A percentile compares a stretch with the other conserved stretches of the same genome.
Evolutionary conservation across 2,113 vertebrate species (phyloP).

Genomic region (Naja naja): DNA sequence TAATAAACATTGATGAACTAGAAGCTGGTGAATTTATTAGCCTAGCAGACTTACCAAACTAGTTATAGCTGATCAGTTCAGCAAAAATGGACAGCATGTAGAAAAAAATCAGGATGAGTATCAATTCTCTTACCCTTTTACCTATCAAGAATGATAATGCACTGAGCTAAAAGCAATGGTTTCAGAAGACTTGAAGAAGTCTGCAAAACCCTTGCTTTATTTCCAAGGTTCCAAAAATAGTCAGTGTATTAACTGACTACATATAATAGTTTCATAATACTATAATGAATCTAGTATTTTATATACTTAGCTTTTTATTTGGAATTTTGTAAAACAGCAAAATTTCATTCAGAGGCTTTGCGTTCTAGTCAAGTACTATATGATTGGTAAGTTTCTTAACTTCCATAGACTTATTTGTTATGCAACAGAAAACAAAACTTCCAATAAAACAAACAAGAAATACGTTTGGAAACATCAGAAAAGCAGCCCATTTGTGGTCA

Average conservation of each 20-base stretch:
- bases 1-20: not conserved
- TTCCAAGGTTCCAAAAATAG: not conserved
- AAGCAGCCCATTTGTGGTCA: not conserved
- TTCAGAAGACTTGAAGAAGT: not conserved
- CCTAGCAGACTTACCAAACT: not conserved
- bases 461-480: not conserved
- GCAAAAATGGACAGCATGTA: not conserved
- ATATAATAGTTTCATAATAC: not conserved
- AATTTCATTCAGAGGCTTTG: not conserved
- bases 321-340: not conserved
- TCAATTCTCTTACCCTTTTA: not conserved
- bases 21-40: not conserved
- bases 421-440: not conserved
- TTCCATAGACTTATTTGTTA: not conserved
- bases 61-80: not conserved
- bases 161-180: not conserved
- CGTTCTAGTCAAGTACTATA: not conserved
- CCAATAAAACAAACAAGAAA: not conserved
- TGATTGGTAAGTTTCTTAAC: not conserved
- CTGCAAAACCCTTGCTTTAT: not conserved
- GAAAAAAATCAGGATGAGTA: not conserved
- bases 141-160: not conserved
- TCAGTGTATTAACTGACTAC: not conserved
- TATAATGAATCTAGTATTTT: too few relatives aligned
- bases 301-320: not conserved